Conservation (phyloP, 2,888 invertebrate species). For the Sarcophaga rosellei region DNA sequence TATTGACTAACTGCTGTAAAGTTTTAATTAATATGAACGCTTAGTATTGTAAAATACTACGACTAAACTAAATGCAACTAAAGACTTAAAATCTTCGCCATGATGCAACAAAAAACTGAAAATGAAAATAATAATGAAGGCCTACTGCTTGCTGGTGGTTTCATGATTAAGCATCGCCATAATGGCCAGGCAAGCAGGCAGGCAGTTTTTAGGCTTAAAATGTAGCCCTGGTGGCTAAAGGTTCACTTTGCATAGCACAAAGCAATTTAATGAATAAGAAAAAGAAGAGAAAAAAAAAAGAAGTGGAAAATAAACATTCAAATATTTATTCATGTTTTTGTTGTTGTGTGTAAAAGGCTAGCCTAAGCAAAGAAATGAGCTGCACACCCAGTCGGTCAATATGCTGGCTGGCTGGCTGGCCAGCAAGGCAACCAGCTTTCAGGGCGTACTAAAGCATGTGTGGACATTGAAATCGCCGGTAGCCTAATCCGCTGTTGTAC, state of each 20-base stretch:
- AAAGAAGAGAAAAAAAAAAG: background rate
- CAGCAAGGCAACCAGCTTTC: slow-evolving; percentile 16
- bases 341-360: background rate
- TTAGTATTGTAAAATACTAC: slow-evolving; percentile 48
- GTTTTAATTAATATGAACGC: slow-evolving; percentile 66
- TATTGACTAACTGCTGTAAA: slow-evolving; percentile 64
- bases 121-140: slow-evolving; percentile 36
- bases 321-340: background rate
- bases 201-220: background rate
- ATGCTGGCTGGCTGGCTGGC: background rate
- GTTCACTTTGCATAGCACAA: too few relatives aligned
- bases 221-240: background rate
- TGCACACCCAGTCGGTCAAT: slow-evolving; percentile 47
- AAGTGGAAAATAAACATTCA: background rate
- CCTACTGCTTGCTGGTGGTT: slow-evolving; percentile 37
- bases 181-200: slow-evolving; percentile 10
- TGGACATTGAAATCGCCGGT: slow-evolving; percentile 77
- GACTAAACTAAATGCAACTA: slow-evolving; percentile 59
- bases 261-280: background rate
- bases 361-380: slow-evolving; percentile 3
- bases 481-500: slow-evolving; percentile 81
- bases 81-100: slow-evolving; percentile 54
- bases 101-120: slow-evolving; percentile 18
- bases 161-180: slow-evolving; percentile 66
- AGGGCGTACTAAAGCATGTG: slow-evolving; percentile 44